Conservation (phyloP, 2,888 invertebrate genomes). For the Latheticus oryzae region DNA sequence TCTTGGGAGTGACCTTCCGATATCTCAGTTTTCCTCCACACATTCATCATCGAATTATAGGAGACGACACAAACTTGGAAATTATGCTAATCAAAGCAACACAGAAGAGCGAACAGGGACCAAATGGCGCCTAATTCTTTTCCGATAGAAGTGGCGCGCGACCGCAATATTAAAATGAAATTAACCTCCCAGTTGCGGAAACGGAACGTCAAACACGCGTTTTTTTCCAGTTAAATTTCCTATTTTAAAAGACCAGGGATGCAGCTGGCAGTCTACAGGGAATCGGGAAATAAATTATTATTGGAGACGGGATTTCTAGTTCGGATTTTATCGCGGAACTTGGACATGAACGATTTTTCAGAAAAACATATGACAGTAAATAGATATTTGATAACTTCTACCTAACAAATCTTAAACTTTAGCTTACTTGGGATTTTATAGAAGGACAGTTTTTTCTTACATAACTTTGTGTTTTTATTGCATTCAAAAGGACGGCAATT, state of each 20-base stretch:
- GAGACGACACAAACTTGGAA: conserved; percentile 36
- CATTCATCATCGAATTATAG: conserved; percentile 63
- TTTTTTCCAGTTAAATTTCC: conserved; percentile 46
- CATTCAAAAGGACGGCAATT: no score
- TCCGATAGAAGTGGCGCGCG: conserved; percentile 44
- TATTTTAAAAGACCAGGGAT: conserved; percentile 35
- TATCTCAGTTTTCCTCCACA: conserved; percentile 56
- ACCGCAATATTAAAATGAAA: conserved; percentile 48
- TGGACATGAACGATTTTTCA: no score
- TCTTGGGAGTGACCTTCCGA: conserved; percentile 60
- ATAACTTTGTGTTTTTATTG: no score
- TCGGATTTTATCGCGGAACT: conserved; percentile 38
- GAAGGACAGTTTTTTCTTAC: no score
- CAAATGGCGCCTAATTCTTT: conserved; percentile 47
- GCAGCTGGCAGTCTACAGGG: conserved; percentile 38
- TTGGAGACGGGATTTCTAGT: conserved; percentile 34
- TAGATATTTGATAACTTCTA: no score
- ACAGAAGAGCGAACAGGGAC: conserved; percentile 6
- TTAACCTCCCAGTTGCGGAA: conserved; percentile 44
- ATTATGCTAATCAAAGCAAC: conserved; percentile 37
- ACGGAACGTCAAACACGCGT: conserved; percentile 45
- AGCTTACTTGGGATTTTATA: no score
- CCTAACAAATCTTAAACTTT: no score
- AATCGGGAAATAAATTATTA: conserved; percentile 38
- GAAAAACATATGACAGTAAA: no score